Conservation (phyloP, 2,113 vertebrate species). For the Spheniscus mendiculus region DNA sequence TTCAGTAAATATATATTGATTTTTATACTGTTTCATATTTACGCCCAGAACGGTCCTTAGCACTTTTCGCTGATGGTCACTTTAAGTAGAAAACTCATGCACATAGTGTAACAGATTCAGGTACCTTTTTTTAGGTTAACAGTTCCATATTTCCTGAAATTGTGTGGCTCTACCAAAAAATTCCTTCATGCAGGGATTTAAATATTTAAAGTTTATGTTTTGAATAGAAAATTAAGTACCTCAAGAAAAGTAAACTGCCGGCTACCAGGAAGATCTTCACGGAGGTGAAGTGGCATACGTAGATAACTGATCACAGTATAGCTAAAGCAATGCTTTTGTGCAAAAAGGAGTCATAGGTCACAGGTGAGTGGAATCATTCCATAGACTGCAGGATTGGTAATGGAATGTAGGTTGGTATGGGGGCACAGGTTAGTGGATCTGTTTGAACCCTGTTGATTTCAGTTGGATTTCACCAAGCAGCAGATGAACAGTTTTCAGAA, state of each 20-base stretch:
- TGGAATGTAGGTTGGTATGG: neutral
- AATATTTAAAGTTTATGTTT: neutral
- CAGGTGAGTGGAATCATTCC: neutral
- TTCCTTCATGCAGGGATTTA: neutral
- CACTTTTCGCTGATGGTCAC: neutral
- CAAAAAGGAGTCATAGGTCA: neutral
- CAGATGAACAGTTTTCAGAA: neutral
- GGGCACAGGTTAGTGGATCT: neutral
- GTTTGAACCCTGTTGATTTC: neutral
- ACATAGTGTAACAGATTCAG: neutral
- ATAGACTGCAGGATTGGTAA: neutral
- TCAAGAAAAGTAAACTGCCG: neutral
- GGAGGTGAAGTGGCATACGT: neutral
- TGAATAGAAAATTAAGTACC: neutral
- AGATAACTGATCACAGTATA: neutral
- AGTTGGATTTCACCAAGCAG: neutral
- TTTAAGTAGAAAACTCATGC: neutral
- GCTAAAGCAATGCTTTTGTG: neutral
- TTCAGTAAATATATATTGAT: neutral
- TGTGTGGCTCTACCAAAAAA: neutral
- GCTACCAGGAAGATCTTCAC: neutral
- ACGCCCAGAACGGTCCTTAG: neutral
- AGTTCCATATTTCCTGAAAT: neutral
- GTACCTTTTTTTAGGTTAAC: neutral
- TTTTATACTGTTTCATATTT: neutral